A percentile compares a stretch with the other conserved stretches of the same genome.
phyloP scores from a whole-genome alignment of 2,888 invertebrate species.

The Acholoe squamosa region DNA sequence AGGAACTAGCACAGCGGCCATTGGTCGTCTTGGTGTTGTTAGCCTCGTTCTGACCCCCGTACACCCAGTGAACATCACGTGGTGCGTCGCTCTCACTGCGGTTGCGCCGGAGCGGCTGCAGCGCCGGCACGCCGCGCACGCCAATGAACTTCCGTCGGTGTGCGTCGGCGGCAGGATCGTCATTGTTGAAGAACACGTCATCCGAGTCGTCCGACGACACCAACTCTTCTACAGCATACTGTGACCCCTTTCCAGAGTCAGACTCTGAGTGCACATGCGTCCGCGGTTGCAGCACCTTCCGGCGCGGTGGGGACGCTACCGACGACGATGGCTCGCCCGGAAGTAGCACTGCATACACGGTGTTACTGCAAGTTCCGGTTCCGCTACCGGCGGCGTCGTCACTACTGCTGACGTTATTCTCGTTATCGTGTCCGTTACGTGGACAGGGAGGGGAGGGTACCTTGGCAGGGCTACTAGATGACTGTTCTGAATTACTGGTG shows the following conservation, averaged over 20 bases:
- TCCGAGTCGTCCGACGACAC: constrained; percentile 48
- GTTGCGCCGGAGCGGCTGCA: background rate
- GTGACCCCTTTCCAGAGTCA: constrained; percentile 44
- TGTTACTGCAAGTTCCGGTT: background rate
- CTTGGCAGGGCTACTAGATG: constrained; percentile 29
- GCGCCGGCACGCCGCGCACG: background rate
- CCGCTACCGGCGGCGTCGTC: background rate
- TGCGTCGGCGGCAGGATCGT: background rate
- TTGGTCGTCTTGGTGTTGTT: background rate
- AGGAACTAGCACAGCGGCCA: background rate
- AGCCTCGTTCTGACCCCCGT: background rate
- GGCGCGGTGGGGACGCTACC: background rate
- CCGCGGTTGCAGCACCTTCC: background rate
- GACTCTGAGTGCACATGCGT: constrained; percentile 31
- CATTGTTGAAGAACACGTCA: constrained; percentile 50
- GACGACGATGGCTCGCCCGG: background rate
- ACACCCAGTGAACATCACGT: background rate
- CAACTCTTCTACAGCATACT: constrained; percentile 32
- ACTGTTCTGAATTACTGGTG: background rate
- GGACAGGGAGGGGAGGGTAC: background rate
- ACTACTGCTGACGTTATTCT: too few species aligned
- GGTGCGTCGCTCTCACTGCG: constrained; percentile 56
- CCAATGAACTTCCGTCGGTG: background rate
- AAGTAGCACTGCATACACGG: background rate
- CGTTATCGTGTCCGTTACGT: background rate